These are phyloP conservation scores for Amphimedon queenslandica DNA, from an alignment of 37 sponge, comb jelly and placozoan species.

Conservation along the genomic window DNA sequence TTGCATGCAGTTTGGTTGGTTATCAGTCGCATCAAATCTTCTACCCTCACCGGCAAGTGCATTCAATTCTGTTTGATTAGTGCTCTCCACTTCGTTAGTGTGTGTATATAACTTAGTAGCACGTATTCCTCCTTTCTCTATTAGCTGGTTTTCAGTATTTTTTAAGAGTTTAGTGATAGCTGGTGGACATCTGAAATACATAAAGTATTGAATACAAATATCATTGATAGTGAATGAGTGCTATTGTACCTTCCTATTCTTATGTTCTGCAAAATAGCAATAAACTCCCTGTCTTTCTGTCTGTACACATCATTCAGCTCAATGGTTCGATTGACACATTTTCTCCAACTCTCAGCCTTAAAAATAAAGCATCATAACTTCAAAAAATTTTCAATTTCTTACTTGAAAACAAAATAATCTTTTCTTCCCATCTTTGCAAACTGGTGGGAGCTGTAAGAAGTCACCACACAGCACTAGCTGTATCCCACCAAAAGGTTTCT, in stretches of 20 bases:
- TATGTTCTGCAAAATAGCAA: constrained; percentile 75
- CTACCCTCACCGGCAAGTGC: constrained; percentile 29
- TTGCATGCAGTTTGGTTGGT: constrained; percentile 20
- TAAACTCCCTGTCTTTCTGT: constrained; percentile 75
- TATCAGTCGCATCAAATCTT: constrained; percentile 59
- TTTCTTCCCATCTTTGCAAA: constrained; percentile 45
- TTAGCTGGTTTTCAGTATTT: constrained; percentile 30
- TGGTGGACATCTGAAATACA: constrained; percentile 59
- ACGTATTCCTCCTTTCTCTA: constrained; percentile 63
- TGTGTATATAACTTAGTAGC: constrained; percentile 84
- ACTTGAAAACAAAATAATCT: constrained; percentile 82
- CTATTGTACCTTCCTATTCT: constrained; percentile 62
- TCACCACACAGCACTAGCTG: constrained; percentile 89
- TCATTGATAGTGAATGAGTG: background rate
- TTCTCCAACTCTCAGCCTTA: constrained; percentile 66
- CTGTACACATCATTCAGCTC: constrained; percentile 68
- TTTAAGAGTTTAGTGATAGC: constrained; percentile 23
- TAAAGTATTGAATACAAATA: background rate
- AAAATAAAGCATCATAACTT: background rate
- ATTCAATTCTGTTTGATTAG: constrained; percentile 49
- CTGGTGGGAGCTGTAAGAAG: constrained; percentile 87
- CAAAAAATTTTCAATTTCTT: background rate
- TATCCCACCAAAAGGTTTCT: constrained; percentile 85
- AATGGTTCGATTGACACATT: constrained; percentile 52
- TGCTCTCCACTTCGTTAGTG: constrained; percentile 64